Base-by-base conservation (phyloP, 2,888 invertebrate genomes). In the Lochmaea crataegi region DNA sequence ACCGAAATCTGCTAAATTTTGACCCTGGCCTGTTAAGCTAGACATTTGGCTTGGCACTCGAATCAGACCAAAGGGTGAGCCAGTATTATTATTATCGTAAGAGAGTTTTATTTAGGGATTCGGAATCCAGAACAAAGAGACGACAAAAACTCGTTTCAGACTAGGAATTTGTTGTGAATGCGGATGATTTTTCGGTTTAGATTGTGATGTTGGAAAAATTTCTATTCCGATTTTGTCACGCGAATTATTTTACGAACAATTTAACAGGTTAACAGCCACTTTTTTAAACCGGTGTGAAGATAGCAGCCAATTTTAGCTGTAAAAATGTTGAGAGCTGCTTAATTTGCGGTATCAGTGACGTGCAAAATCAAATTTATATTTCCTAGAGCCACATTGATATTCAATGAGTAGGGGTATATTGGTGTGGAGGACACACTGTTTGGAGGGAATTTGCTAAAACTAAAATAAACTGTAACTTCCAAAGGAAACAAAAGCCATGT, bases 1-100 rank as follows among this genome's bases (percentile, higher is more conserved):
- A 56, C 66, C 41, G 10, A 51, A 53, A 38, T 57, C 56, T 18
- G n/a, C 66, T 41, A 57, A 42, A 57, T 66, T n/a, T n/a, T 66
- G 56, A 57, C 66, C 66, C 56, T 66, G 66, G 56, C 66, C 66
- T 56, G 57, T 38, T 66, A 66, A 66, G 42, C 66, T 45, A 56
- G 57, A n/a, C 57, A 38, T 6, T 60, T 53, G n/a, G n/a, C 42
- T 63, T 65, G 56, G 57, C 53, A 16, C 57, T 56, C 57, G 9
- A 38, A 66, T 26, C 56, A 57, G 57, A 57, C 56, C 7, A 66
- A 57, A 65, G 53, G 65, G 53, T 26, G 65, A 53, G 51, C 65
- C 32, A n/a, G 9, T 7, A 9, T 18, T 48, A 9, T 18, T 48
- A 48, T 18, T 42, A 64, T 48, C 48, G 42, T 42, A 22, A 48